phyloP scores from a whole-genome alignment of 1,140 invertebrate species.

The Euwallacea similis region DNA sequence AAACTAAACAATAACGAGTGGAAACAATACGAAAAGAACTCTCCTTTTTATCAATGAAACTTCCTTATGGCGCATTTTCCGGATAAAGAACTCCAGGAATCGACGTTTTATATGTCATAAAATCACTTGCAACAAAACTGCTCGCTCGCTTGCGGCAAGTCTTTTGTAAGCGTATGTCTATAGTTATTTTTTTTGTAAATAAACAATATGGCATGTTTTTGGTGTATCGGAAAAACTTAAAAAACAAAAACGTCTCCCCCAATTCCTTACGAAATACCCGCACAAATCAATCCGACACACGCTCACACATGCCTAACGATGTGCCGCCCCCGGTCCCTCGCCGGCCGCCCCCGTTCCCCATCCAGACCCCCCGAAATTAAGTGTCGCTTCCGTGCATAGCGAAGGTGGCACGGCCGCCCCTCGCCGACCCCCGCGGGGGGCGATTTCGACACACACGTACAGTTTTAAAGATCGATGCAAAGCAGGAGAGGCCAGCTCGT shows the following conservation, averaged over 20 bases:
- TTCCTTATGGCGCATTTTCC: slow-evolving; percentile 39
- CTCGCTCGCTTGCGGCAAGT: slow-evolving; percentile 34
- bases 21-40: background rate
- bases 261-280: slow-evolving; percentile 36
- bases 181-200: too few species aligned
- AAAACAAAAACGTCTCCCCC: slow-evolving; percentile 14
- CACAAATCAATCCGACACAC: slow-evolving; percentile 38
- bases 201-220: too few species aligned
- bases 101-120: slow-evolving; percentile 50
- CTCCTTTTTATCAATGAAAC: slow-evolving; percentile 29
- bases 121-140: slow-evolving; percentile 48
- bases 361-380: slow-evolving; percentile 29
- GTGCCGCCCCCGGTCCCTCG: slow-evolving; percentile 13
- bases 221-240: background rate
- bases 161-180: background rate
- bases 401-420: slow-evolving; percentile 31
- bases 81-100: slow-evolving; percentile 45
- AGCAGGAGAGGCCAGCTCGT: slow-evolving; percentile 54
- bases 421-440: slow-evolving; percentile 13
- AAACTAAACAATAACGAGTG: background rate
- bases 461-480: slow-evolving; percentile 57
- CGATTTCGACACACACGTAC: slow-evolving; percentile 47
- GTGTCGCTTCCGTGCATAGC: slow-evolving; percentile 37
- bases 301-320: slow-evolving; percentile 39
- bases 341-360: background rate